Percentiles rank a stretch among this genome's conserved stretches.
These are phyloP conservation scores for Stramonita haemastoma DNA, from an alignment of 2,888 invertebrate genomes.

Conservation along the genomic window DNA sequence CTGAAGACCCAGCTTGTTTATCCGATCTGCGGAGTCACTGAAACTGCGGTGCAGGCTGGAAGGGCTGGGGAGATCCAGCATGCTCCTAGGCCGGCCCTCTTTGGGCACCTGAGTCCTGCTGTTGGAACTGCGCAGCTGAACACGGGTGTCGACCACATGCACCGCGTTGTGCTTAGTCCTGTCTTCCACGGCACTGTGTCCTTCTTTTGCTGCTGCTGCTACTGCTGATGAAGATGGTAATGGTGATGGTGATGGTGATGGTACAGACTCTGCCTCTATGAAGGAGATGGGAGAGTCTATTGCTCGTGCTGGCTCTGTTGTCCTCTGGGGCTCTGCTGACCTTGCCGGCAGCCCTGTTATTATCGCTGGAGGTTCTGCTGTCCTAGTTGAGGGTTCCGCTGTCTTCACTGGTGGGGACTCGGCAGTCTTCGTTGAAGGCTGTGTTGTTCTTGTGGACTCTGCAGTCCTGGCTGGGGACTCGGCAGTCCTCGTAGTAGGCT, in stretches of 20 bases:
- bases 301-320: too few relatives aligned
- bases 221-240: not conserved
- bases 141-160: not conserved
- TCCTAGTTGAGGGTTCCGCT: too few relatives aligned
- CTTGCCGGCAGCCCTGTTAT: too few relatives aligned
- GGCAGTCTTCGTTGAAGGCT: not conserved
- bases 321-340: too few relatives aligned
- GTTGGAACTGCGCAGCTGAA: not conserved
- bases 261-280: too few relatives aligned
- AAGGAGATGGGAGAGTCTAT: too few relatives aligned
- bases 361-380: too few relatives aligned
- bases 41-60: slow-evolving; percentile 46
- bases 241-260: too few relatives aligned
- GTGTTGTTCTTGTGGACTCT: not conserved
- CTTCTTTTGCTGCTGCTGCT: not conserved
- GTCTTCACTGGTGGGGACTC: not conserved
- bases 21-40: slow-evolving; percentile 46
- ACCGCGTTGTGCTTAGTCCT: not conserved
- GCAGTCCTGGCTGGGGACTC: not conserved
- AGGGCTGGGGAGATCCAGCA: slow-evolving; percentile 39
- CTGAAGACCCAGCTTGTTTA: slow-evolving; percentile 41
- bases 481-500: not conserved
- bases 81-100: slow-evolving; percentile 16
- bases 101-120: slow-evolving; percentile 2
- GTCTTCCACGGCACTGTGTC: not conserved